Conservation (phyloP, 2,113 vertebrate species). For the Callipepla californica region DNA sequence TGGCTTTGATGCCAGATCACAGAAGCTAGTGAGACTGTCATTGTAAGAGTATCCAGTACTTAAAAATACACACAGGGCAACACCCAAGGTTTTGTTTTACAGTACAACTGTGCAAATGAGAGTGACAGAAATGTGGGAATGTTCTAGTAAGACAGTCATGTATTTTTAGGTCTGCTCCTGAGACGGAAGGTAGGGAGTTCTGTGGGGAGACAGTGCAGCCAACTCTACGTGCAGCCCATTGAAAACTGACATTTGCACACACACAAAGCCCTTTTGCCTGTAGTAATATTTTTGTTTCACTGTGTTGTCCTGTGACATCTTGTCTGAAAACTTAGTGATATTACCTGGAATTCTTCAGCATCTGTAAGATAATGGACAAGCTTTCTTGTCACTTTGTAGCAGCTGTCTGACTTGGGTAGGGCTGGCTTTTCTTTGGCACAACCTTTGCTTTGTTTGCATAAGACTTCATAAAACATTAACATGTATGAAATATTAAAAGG, state of each 20-base stretch:
- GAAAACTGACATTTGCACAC: not conserved
- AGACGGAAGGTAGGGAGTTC: not conserved
- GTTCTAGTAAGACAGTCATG: not conserved
- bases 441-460: not conserved
- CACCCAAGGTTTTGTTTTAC: not conserved
- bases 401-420: not conserved
- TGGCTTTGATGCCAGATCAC: not conserved
- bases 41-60: not conserved
- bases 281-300: not conserved
- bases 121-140: not conserved
- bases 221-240: not conserved
- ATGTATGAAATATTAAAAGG: not conserved
- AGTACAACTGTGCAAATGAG: not conserved
- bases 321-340: not conserved
- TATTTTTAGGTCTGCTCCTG: not conserved
- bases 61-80: not conserved
- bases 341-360: not conserved
- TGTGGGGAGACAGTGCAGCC: not conserved
- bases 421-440: not conserved
- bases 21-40: not conserved
- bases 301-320: not conserved
- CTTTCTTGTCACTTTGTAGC: not conserved
- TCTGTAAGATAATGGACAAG: not conserved
- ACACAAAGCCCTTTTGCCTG: not conserved
- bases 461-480: not conserved